These are phyloP conservation scores for Mormyrus hasselquistii DNA, from an alignment of 2,797 vertebrate species.

Conservation along the genomic window DNA sequence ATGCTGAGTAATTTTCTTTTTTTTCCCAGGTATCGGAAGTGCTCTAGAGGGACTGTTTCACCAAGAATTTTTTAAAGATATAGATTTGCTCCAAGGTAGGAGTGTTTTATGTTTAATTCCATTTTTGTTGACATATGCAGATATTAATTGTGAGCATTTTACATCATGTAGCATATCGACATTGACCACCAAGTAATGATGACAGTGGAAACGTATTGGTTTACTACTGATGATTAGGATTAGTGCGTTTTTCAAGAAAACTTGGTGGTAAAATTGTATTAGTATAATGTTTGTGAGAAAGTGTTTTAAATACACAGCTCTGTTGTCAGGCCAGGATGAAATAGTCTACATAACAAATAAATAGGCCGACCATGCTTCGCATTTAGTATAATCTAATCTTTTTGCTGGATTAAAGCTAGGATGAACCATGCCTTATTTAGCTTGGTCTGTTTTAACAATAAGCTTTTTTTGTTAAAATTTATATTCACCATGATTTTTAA, in stretches of 20 bases:
- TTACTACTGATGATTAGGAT: neutral
- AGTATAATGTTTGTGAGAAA: neutral
- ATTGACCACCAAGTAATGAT: neutral
- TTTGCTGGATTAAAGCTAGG: neutral
- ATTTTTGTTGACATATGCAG: neutral
- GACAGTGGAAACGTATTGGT: neutral
- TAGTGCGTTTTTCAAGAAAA: neutral
- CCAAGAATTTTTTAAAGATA: neutral
- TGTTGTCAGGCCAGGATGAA: neutral
- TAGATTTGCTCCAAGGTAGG: neutral
- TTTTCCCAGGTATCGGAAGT: neutral
- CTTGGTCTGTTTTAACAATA: neutral
- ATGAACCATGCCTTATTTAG: neutral
- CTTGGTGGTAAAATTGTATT: neutral
- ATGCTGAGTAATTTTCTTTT: neutral
- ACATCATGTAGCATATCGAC: neutral
- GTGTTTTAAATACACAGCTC: neutral
- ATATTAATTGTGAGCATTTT: neutral
- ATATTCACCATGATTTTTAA: neutral
- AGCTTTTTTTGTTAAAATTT: neutral
- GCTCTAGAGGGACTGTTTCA: neutral
- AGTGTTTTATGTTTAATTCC: neutral
- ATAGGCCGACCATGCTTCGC: neutral
- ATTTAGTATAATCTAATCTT: neutral
- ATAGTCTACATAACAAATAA: neutral